phyloP scores from a whole-genome alignment of 2,113 vertebrate species.

The Gadus chalcogrammus region DNA sequence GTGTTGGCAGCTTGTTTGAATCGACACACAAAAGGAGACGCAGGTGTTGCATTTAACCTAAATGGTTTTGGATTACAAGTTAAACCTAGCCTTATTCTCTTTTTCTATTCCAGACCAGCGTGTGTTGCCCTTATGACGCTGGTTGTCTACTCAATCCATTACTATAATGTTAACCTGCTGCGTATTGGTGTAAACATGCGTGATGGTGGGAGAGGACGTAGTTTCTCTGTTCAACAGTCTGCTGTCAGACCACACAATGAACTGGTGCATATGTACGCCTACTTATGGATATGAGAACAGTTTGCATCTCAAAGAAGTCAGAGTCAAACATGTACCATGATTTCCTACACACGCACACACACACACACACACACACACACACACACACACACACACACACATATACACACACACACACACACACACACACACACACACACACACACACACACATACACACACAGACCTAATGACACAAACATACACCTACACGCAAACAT shows the following conservation, averaged over 20 bases:
- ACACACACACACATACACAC: neutral
- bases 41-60: neutral
- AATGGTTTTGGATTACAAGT: neutral
- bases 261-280: too few relatives aligned
- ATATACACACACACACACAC: neutral
- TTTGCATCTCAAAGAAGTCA: too few relatives aligned
- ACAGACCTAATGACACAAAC: neutral
- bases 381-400: neutral
- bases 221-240: neutral
- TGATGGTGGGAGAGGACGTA: too few relatives aligned
- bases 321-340: neutral
- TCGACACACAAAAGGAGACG: neutral
- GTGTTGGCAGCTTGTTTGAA: slow-evolving; percentile 16
- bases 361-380: neutral
- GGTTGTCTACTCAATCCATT: slow-evolving; percentile 40
- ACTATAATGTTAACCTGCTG: neutral
- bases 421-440: neutral
- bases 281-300: too few relatives aligned
- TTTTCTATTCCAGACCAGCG: neutral
- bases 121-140: slow-evolving; percentile 32
- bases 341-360: neutral
- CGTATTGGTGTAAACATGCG: too few relatives aligned
- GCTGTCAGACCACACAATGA: too few relatives aligned
- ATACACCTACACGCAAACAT: neutral
- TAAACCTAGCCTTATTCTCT: slow-evolving; percentile 15